Percentiles rank a stretch among this genome's conserved stretches.
Conservation (phyloP, 2,113 vertebrate species). For the Pitta sordida region DNA sequence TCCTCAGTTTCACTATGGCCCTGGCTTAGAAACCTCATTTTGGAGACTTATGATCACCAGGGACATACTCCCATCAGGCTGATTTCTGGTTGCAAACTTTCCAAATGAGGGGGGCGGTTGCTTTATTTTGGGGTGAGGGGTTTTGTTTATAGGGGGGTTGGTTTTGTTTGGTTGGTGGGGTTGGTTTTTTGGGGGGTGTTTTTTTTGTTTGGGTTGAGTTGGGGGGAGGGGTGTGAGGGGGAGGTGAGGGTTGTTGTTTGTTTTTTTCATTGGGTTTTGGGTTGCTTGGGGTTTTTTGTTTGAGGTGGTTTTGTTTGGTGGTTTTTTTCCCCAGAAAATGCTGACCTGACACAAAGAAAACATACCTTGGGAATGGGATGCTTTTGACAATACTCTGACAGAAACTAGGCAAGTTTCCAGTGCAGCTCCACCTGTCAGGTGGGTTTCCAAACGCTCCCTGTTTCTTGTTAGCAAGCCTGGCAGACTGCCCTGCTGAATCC, state of each 20-base stretch:
- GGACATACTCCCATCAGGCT: background rate
- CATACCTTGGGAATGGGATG: background rate
- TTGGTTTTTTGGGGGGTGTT: background rate
- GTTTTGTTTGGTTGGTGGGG: background rate
- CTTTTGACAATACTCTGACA: constrained; percentile 38
- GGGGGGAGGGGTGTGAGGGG: no score
- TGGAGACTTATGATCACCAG: background rate
- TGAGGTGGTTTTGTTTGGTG: background rate
- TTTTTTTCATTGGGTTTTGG: background rate
- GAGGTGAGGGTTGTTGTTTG: background rate
- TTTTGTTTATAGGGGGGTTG: no score
- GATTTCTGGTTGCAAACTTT: background rate
- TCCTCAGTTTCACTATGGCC: background rate
- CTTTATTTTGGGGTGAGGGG: no score
- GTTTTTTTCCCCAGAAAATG: background rate
- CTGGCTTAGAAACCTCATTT: background rate
- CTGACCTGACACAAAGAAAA: background rate
- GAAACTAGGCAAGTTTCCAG: constrained; percentile 36
- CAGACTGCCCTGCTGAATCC: constrained; percentile 9
- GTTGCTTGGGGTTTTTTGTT: background rate
- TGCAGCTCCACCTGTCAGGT: constrained; percentile 20
- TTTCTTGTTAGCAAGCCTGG: background rate
- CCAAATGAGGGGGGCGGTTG: background rate
- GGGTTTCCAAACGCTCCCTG: constrained; percentile 13
- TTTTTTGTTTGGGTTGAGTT: background rate